These are phyloP conservation scores for Glaucopsyche alexis DNA, from an alignment of 2,888 invertebrate genomes.

Conservation along the genomic window DNA sequence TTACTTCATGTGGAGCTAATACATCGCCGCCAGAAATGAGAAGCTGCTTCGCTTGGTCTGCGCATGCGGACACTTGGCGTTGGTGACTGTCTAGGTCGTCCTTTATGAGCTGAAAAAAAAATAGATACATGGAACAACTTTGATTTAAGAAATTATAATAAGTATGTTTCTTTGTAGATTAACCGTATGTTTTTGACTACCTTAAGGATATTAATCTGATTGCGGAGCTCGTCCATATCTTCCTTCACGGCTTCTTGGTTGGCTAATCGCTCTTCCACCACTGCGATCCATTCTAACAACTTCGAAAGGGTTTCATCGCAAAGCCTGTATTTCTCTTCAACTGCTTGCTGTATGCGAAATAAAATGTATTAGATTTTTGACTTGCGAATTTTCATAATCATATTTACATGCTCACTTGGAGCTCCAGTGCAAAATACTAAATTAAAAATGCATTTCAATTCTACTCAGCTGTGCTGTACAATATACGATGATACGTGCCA, in stretches of 20 bases:
- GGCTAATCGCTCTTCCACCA: conserved; percentile 90
- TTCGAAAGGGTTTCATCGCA: conserved; percentile 93
- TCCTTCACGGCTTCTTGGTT: conserved; percentile 93
- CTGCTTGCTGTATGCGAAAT: conserved; percentile 88
- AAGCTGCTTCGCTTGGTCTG: conserved; percentile 94
- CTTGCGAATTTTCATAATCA: conserved; percentile 21
- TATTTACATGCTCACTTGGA: conserved; percentile 34
- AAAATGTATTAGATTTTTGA: conserved; percentile 42
- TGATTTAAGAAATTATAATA: no score
- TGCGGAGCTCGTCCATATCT: conserved; percentile 90
- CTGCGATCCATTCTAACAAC: conserved; percentile 91
- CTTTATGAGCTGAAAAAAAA: conserved; percentile 85
- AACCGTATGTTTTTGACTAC: conserved; percentile 59
- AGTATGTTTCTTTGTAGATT: neutral
- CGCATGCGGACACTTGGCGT: conserved; percentile 89
- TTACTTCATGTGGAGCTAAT: conserved; percentile 91
- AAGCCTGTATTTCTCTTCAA: conserved; percentile 95
- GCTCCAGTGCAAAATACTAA: conserved; percentile 30
- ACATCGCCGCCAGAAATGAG: conserved; percentile 94
- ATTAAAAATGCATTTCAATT: conserved; percentile 21
- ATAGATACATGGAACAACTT: neutral
- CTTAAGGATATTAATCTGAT: conserved; percentile 94
- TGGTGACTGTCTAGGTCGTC: conserved; percentile 93
- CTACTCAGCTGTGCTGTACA: conserved; percentile 31
- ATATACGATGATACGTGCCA: conserved; percentile 18